phyloP scores from a whole-genome alignment of 1,140 invertebrate genomes.

The Gerris buenoi region DNA sequence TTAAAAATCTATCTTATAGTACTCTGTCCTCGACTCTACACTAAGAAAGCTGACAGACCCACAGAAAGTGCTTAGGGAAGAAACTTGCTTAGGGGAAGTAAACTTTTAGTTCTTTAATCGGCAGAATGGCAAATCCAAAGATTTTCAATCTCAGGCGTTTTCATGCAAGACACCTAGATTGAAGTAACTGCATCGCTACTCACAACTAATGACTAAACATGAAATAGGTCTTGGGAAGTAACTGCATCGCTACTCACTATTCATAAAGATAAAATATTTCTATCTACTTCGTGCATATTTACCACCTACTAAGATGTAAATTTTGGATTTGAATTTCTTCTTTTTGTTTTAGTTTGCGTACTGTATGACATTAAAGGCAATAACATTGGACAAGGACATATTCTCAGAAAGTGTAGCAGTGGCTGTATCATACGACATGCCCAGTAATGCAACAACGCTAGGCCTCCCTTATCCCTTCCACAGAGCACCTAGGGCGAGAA shows the following conservation, averaged over 20 bases:
- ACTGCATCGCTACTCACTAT: neutral
- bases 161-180: neutral
- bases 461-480: neutral
- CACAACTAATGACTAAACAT: neutral
- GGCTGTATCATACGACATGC: conserved; percentile 18
- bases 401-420: conserved; percentile 18
- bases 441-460: conserved; percentile 10
- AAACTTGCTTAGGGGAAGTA: too few relatives aligned
- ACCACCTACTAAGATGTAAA: too few relatives aligned
- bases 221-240: neutral
- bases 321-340: too few relatives aligned
- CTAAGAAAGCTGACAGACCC: too few relatives aligned
- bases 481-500: neutral
- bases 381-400: conserved; percentile 27
- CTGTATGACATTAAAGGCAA: conserved; percentile 42
- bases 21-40: too few relatives aligned
- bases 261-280: neutral
- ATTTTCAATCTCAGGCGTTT: too few relatives aligned
- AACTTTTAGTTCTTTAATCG: too few relatives aligned
- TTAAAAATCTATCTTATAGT: too few relatives aligned
- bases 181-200: neutral
- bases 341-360: conserved; percentile 35
- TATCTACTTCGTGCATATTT: neutral
- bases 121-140: too few relatives aligned
- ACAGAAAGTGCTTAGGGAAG: too few relatives aligned